These are phyloP conservation scores for Chloroceryle inda DNA, from an alignment of 2,797 vertebrate species.

Conservation along the genomic window DNA sequence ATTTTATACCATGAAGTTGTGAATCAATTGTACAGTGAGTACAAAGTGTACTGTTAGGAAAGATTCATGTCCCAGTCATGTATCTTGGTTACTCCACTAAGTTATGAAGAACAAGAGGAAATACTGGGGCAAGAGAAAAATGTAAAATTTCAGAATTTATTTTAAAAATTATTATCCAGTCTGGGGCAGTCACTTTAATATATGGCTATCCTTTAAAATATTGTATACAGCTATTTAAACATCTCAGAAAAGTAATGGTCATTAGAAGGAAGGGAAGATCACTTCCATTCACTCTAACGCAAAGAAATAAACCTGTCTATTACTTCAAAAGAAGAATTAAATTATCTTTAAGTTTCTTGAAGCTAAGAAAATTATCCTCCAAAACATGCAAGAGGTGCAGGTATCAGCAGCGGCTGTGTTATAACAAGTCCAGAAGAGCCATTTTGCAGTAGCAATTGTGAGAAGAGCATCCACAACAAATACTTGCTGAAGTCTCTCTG, in stretches of 20 bases:
- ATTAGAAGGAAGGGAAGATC: not conserved
- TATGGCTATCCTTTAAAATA: not conserved
- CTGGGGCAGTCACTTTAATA: not conserved
- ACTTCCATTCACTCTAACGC: not conserved
- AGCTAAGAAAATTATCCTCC: not conserved
- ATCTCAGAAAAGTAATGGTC: not conserved
- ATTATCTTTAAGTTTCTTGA: not conserved
- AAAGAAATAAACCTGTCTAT: accelerated
- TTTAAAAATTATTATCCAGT: not conserved
- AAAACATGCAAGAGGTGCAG: not conserved
- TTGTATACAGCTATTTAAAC: not conserved
- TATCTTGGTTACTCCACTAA: not conserved
- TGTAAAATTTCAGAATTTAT: not conserved
- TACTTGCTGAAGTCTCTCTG: not conserved
- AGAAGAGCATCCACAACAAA: not conserved
- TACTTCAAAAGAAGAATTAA: not conserved
- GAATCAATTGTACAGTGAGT: not conserved
- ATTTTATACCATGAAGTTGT: not conserved
- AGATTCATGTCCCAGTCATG: not conserved
- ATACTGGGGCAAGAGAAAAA: not conserved
- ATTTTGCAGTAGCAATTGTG: not conserved
- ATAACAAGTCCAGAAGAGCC: not conserved
- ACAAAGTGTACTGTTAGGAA: conserved; percentile 4
- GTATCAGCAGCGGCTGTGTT: not conserved
- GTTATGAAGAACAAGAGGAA: not conserved